phyloP scores from a whole-genome alignment of 2,888 invertebrate genomes.

The Acanthococcus lagerstroemiae region DNA sequence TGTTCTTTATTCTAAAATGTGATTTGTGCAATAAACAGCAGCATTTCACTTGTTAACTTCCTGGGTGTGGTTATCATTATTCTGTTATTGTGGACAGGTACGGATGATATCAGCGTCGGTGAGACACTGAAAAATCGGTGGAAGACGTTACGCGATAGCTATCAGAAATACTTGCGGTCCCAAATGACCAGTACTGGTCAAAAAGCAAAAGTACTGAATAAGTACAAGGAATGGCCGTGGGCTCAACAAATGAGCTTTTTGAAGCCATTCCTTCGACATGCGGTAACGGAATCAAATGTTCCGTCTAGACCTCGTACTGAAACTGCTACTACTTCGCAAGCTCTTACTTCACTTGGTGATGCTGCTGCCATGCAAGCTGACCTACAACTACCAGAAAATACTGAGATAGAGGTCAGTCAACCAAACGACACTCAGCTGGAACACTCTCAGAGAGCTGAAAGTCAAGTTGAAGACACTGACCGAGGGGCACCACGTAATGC shows the following conservation, averaged over 20 bases:
- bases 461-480: not conserved
- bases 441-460: not conserved
- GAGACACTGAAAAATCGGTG: no score
- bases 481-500: not conserved
- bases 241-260: not conserved
- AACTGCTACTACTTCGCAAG: not conserved
- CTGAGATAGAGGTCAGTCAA: not conserved
- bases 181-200: not conserved
- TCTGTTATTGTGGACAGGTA: no score
- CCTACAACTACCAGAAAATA: no score
- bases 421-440: no score
- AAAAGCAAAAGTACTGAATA: not conserved
- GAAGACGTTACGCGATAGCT: not conserved
- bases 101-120: no score
- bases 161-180: not conserved
- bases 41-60: no score
- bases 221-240: not conserved
- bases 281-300: not conserved
- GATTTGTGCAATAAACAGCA: no score
- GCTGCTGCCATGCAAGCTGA: no score
- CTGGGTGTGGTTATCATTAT: no score
- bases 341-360: no score
- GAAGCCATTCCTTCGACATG: not conserved
- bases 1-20: no score
- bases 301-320: not conserved